Evolutionary conservation across 2,888 invertebrate species (phyloP).

Genomic region (Lithophane leautieri): DNA sequence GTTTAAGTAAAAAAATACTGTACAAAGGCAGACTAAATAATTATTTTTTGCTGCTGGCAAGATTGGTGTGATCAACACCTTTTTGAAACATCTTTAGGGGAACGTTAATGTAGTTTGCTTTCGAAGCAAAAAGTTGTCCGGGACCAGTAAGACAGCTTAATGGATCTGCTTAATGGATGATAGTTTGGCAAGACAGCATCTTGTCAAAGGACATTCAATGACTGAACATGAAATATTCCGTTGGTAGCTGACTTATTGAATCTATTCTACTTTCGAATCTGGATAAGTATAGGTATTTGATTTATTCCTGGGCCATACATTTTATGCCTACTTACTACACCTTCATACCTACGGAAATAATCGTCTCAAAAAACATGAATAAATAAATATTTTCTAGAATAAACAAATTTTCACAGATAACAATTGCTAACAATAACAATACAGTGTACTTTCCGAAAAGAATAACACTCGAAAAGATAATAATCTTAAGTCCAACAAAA

Average conservation of each 20-base stretch:
- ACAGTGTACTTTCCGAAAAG: not conserved
- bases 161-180: not conserved
- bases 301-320: no score
- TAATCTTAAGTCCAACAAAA: conserved; percentile 41
- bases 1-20: no score
- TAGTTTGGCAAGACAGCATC: not conserved
- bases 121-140: not conserved
- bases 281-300: no score
- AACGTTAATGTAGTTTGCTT: not conserved
- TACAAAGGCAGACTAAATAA: no score
- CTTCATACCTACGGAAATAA: no score
- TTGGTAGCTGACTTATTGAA: no score
- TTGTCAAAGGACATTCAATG: no score
- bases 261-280: no score
- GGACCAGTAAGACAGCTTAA: not conserved
- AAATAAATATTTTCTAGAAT: conserved; percentile 7
- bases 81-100: not conserved
- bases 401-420: not conserved
- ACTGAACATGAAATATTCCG: no score
- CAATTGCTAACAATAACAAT: conserved; percentile 17
- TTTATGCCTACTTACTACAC: no score
- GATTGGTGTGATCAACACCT: not conserved
- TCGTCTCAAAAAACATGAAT: no score
- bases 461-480: conserved; percentile 30
- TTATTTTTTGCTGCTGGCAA: not conserved